These are phyloP conservation scores for Luffia ferchaultella DNA, from an alignment of 2,888 invertebrate genomes.

Conservation along the genomic window DNA sequence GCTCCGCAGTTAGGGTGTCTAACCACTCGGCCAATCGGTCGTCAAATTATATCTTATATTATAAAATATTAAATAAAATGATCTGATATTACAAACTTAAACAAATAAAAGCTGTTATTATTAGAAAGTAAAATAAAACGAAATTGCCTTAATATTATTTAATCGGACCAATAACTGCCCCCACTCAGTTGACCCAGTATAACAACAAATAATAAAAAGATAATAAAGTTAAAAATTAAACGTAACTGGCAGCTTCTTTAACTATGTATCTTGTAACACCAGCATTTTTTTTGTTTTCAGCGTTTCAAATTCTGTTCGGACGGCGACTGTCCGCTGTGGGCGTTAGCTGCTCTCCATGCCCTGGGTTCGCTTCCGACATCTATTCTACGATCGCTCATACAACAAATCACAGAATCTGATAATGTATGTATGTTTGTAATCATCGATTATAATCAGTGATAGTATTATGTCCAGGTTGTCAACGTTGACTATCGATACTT, in stretches of 20 bases:
- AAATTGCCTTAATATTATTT: not conserved
- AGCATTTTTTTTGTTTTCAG: constrained; percentile 20
- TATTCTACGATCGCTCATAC: constrained; percentile 36
- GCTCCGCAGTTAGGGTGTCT: no score
- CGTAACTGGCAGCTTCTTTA: not conserved
- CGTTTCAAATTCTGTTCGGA: constrained; percentile 56
- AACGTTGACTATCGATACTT: no score
- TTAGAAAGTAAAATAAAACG: not conserved
- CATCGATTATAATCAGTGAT: no score
- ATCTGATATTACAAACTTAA: no score
- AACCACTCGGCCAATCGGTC: no score
- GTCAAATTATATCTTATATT: no score
- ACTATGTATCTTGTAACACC: not conserved
- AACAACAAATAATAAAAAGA: not conserved
- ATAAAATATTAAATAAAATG: no score
- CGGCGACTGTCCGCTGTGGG: constrained; percentile 55
- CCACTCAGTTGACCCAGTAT: not conserved
- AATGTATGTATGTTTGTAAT: constrained; percentile 33
- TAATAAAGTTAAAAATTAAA: not conserved
- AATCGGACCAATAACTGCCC: not conserved
- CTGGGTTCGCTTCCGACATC: constrained; percentile 39
- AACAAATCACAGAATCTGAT: constrained; percentile 36
- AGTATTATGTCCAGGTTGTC: no score
- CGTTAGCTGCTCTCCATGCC: constrained; percentile 45
- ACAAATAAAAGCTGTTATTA: not conserved